phyloP scores from a whole-genome alignment of 2,113 vertebrate species.

The Holacanthus passer region DNA sequence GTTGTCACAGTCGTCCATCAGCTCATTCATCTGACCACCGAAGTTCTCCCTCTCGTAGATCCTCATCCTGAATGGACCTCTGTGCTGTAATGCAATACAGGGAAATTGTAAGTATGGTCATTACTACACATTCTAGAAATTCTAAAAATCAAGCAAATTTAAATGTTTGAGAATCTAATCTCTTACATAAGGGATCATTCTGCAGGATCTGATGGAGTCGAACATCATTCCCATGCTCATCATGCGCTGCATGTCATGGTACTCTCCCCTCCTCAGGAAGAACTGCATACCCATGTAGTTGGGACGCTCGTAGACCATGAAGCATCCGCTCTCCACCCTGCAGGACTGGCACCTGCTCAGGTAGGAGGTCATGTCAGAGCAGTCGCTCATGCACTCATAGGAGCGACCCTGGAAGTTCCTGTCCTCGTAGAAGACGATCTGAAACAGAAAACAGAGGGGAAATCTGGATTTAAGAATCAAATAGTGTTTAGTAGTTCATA shows the following conservation, averaged over 20 bases:
- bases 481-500: not conserved
- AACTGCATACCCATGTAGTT: slow-evolving; percentile 81
- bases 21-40: slow-evolving; percentile 52
- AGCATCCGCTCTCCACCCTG: slow-evolving; percentile 84
- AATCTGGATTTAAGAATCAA: not conserved
- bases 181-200: slow-evolving; percentile 81
- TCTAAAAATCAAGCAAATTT: not conserved
- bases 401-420: slow-evolving; percentile 85
- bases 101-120: not conserved
- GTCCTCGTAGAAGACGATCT: slow-evolving; percentile 84
- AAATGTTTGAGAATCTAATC: not conserved
- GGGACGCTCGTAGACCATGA: slow-evolving; percentile 83
- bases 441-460: slow-evolving; percentile 22
- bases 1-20: slow-evolving; percentile 77
- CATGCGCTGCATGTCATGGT: slow-evolving; percentile 82
- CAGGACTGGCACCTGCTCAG: slow-evolving; percentile 82
- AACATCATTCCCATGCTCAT: slow-evolving; percentile 81
- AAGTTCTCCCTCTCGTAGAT: slow-evolving; percentile 83
- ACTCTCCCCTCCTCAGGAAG: slow-evolving; percentile 82
- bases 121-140: not conserved
- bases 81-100: slow-evolving; percentile 71
- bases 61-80: slow-evolving; percentile 81
- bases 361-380: slow-evolving; percentile 81
- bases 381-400: slow-evolving; percentile 84
- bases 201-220: slow-evolving; percentile 83